Base-by-base conservation (phyloP, 2,888 invertebrate genomes). In the Chalcis sispes region DNA sequence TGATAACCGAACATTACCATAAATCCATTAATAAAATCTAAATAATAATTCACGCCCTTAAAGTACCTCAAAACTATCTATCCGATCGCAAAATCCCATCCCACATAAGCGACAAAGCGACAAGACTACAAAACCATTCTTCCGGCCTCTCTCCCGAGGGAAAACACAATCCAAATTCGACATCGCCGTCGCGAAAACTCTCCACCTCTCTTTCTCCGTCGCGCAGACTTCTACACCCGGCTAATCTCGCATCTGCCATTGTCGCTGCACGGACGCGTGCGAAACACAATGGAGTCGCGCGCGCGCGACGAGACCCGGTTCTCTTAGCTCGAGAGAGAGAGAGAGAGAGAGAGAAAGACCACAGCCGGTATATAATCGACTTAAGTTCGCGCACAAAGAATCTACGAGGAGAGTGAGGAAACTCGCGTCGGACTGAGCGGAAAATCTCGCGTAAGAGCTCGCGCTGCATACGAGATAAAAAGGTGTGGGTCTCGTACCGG, bases 391-490 rank as follows among this genome's bases (percentile, higher is more conserved):
- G 10, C 10, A 36, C 10, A 36, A 36, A 15, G 15, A 8, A 15
- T 42, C 4, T 36, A 36, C 36, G 10, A 7, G 10, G 36, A 36
- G 36, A 7, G 10, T 36, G 4, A 10, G 36, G 13, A 13, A 8
- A 8, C 13, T 42, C 58, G 58, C 20, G 20, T 13, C 15, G 42
- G 8, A 25, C 2, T 10, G 42, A 36, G 27, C 61, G 70, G 70
- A 50, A 61, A 61, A 27, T 8, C 0, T 25, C 15, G 15, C 15
- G 15, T 42, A 3, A 59, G 65, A 66, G 59, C 72, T 59, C 72
- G 59, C 59, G 72, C 72, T 59, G 72, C 32, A 36, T n/a, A n/a
- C 25, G 27, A 52, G n/a, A n/a, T n/a, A n/a, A n/a, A n/a, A n/a
- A n/a, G 42, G 2, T 4, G 15, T 42, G 2, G 7, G 8, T n/a